Evolutionary conservation across 2,113 vertebrate species (phyloP).

Genomic region (Trematomus loennbergii): DNA sequence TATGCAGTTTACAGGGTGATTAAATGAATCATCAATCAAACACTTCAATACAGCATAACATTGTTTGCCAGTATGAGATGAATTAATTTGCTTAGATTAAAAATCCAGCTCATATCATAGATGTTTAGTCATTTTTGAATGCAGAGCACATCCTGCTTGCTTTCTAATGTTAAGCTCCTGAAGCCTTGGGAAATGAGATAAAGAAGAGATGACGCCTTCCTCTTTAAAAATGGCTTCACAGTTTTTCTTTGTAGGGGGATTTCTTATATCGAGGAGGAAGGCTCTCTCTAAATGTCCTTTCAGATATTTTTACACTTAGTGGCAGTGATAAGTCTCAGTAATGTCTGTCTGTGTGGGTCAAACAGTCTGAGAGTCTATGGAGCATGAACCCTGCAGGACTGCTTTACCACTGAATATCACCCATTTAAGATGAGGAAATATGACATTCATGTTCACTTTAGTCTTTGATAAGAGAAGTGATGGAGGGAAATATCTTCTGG

Average conservation of each 20-base stretch:
- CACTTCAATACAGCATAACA: conserved; percentile 31
- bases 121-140: conserved; percentile 43
- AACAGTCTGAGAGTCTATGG: background rate
- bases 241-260: conserved; percentile 10
- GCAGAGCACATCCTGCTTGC: conserved; percentile 21
- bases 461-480: background rate
- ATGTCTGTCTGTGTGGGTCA: background rate
- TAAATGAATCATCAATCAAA: conserved; percentile 45
- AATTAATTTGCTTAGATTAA: conserved; percentile 25
- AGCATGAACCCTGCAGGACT: background rate
- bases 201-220: conserved; percentile 18
- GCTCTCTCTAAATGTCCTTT: background rate
- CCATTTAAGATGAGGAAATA: conserved; percentile 5
- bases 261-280: background rate
- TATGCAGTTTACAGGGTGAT: conserved; percentile 7
- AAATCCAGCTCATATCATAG: conserved; percentile 19
- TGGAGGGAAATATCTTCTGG: conserved; percentile 11
- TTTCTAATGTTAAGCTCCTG: conserved; percentile 46
- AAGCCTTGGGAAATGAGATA: conserved; percentile 52
- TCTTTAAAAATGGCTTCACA: conserved; percentile 15
- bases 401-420: conserved; percentile 8
- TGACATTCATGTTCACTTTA: background rate
- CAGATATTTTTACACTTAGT: conserved; percentile 32
- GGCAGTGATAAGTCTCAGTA: conserved; percentile 28
- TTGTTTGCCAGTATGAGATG: conserved; percentile 27